A percentile compares a stretch with the other conserved stretches of the same genome.
Evolutionary conservation across 2,797 vertebrate species (phyloP).

Genomic region (Siniperca undulata): DNA sequence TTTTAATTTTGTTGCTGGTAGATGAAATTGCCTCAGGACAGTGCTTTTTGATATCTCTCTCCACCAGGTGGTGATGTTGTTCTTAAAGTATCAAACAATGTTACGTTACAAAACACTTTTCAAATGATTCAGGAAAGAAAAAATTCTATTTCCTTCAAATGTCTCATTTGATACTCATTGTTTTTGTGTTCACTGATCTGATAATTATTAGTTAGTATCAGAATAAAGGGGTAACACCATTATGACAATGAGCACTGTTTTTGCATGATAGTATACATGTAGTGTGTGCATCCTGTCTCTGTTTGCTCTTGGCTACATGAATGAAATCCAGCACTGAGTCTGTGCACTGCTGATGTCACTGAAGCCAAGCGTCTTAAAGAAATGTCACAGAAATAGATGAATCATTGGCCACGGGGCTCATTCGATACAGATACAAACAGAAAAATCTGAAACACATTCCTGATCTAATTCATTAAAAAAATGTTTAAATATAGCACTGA

Average conservation of each 20-base stretch:
- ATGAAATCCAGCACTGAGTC: constrained; percentile 47
- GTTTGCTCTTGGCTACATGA: constrained; percentile 52
- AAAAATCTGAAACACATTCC: constrained; percentile 17
- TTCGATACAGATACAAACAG: constrained; percentile 21
- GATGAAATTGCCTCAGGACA: constrained; percentile 31
- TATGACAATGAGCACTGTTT: neutral
- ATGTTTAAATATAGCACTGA: constrained; percentile 16
- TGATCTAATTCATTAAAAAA: constrained; percentile 24
- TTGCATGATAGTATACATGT: neutral
- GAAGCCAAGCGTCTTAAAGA: constrained; percentile 61
- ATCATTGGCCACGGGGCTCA: constrained; percentile 44
- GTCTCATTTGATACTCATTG: constrained; percentile 15
- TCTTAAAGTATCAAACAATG: constrained; percentile 47
- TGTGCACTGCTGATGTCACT: constrained; percentile 55
- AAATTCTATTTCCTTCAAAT: neutral
- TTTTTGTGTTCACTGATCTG: constrained; percentile 19
- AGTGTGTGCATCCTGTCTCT: constrained; percentile 10
- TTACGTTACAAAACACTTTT: constrained; percentile 29
- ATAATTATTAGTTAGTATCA: constrained; percentile 25
- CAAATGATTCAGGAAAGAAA: constrained; percentile 20
- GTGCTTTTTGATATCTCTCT: constrained; percentile 24
- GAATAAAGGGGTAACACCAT: constrained; percentile 18
- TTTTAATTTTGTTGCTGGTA: constrained; percentile 23
- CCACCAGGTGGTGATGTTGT: constrained; percentile 80
- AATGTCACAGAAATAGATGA: constrained; percentile 58